A percentile compares a stretch with the other conserved stretches of the same genome.
Evolutionary conservation across 2,113 vertebrate species (phyloP).

Genomic region (Charadrius vociferus): DNA sequence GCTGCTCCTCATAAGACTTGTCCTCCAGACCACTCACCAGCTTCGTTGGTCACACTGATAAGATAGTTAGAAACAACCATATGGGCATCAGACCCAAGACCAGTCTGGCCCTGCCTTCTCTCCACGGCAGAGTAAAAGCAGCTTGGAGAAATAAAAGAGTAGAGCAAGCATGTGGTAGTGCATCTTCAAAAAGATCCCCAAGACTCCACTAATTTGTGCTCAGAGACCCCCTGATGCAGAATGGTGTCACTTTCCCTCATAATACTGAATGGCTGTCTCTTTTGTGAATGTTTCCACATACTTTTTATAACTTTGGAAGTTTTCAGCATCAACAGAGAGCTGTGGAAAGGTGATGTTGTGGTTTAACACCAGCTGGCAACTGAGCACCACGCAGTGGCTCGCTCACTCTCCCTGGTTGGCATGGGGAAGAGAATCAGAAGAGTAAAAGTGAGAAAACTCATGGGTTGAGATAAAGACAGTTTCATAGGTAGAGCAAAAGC

Average conservation of each 20-base stretch:
- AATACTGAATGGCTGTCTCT: accelerated
- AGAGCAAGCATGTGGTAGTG: neutral
- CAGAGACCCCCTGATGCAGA: neutral
- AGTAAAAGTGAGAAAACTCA: neutral
- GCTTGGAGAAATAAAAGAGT: neutral
- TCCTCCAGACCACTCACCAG: too few relatives aligned
- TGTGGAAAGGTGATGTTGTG: neutral
- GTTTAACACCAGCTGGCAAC: neutral
- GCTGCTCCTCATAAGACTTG: too few relatives aligned
- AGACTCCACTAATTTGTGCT: neutral
- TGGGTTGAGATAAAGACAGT: neutral
- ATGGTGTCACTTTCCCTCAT: neutral
- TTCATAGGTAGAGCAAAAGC: neutral
- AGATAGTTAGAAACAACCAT: too few relatives aligned
- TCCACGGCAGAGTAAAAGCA: neutral
- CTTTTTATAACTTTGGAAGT: neutral
- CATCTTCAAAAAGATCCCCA: neutral
- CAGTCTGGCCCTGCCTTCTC: neutral
- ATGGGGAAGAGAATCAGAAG: neutral
- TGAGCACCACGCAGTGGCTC: neutral
- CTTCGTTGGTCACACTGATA: too few relatives aligned
- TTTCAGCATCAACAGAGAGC: neutral
- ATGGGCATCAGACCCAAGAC: neutral
- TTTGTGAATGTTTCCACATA: neutral
- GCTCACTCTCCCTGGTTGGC: neutral